Evolutionary conservation across 2,113 vertebrate genomes (phyloP).

Genomic region (Calidris pugnax): DNA sequence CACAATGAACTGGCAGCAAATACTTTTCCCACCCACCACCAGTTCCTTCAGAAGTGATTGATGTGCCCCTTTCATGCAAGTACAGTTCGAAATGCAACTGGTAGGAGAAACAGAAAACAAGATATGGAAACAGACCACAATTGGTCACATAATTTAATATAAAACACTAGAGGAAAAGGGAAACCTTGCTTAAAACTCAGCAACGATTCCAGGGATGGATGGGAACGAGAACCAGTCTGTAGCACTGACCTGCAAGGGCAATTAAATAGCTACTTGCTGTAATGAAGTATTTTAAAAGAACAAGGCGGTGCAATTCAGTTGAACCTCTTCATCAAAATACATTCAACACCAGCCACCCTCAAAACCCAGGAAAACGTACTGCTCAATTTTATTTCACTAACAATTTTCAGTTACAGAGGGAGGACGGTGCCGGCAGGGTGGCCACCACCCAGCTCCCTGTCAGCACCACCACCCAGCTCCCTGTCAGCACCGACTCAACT

Average conservation of each 20-base stretch:
- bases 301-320: background rate
- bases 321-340: background rate
- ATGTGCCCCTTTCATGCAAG: background rate
- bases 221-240: background rate
- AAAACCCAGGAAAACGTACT: background rate
- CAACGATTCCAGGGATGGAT: background rate
- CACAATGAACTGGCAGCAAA: background rate
- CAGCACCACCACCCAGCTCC: background rate
- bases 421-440: background rate
- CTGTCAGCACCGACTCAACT: background rate
- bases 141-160: background rate
- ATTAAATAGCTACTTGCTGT: background rate
- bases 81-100: background rate
- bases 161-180: background rate
- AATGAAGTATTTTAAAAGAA: background rate
- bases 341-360: background rate
- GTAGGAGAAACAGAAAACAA: background rate
- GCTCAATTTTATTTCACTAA: background rate
- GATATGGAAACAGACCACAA: background rate
- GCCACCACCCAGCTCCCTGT: background rate
- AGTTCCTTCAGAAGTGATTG: background rate
- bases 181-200: background rate
- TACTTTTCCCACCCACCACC: background rate
- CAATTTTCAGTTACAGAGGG: background rate
- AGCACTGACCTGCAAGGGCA: background rate